A percentile compares a stretch with the other conserved stretches of the same genome.
Evolutionary conservation across 1,140 invertebrate genomes (phyloP).

Genomic region (Pseudomyrmex flavicornis): DNA sequence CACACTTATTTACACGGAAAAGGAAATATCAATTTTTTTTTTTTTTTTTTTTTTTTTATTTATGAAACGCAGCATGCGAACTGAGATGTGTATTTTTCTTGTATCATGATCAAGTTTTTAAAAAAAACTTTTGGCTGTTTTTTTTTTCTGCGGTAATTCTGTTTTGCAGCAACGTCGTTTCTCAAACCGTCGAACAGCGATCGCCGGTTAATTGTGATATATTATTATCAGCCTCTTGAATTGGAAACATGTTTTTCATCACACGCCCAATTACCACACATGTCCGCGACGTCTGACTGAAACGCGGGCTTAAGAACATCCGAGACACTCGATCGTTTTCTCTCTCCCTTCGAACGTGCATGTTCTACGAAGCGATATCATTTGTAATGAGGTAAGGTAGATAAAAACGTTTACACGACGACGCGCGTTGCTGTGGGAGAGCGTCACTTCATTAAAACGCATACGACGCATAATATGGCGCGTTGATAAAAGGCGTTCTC

Average conservation of each 20-base stretch:
- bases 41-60: too few relatives aligned
- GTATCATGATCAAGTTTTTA: too few relatives aligned
- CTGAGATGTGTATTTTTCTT: too few relatives aligned
- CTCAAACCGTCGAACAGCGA: too few relatives aligned
- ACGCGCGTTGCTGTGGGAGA: background rate
- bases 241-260: too few relatives aligned
- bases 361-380: slow-evolving; percentile 49
- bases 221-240: too few relatives aligned
- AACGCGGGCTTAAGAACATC: slow-evolving; percentile 9
- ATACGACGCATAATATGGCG: slow-evolving; percentile 49
- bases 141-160: too few relatives aligned
- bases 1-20: background rate
- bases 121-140: too few relatives aligned
- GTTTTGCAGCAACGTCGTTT: too few relatives aligned
- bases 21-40: background rate
- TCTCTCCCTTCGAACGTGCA: slow-evolving; percentile 1
- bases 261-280: background rate
- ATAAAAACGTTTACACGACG: slow-evolving; percentile 47
- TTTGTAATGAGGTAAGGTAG: slow-evolving; percentile 49
- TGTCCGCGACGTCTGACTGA: background rate
- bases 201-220: too few relatives aligned
- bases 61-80: too few relatives aligned
- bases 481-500: slow-evolving; percentile 36
- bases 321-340: slow-evolving; percentile 13
- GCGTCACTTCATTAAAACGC: slow-evolving; percentile 30